Evolutionary conservation across 1,140 invertebrate species (phyloP), one percentile per base, ranked within the genome.

Genomic region (Cydia splendana): DNA sequence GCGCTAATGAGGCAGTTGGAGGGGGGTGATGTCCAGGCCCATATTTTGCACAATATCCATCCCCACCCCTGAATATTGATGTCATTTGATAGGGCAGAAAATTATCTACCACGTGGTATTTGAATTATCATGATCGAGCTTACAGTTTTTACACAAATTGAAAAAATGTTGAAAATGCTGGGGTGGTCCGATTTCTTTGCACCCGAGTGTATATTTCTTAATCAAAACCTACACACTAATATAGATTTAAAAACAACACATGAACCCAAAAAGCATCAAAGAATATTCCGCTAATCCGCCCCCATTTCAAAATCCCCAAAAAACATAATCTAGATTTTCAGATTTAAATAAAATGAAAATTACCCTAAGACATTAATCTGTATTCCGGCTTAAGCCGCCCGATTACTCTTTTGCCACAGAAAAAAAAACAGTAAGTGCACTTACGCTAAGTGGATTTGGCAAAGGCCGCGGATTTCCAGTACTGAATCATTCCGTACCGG

Each of bases 381-480:
- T 79, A 84, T 82, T 82, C 80, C 13, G 71, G 38, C 67, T 80
- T 80, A 79, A 82, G 75, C 75, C 62, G 10, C 20, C 10, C 78
- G 79, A 82, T 84, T 82, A 84, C 78, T 84, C 80, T 82, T 74
- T 79, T 73, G 51, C 76, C 67, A 69, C 77, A 78, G 76, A 78
- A 81, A 81, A 83, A 83, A 75, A 77, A 77, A 62, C 76, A 77
- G 74, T 80, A 82, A 84, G 81, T 80, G 82, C 81, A 78, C 77
- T 78, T 74, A 80, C 65, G 78, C 73, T 80, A 84, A 84, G 81
- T 81, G 79, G 81, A 82, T 84, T 84, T 82, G 82, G 82, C 82
- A 84, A 51, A 67, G 78, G 74, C 76, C 38, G 65, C 30, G 57
- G 48, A 75, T 74, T 79, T 76, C 38, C 38, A 51, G 42, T 76